phyloP scores from a whole-genome alignment of 2,113 vertebrate genomes.

The Ginglymostoma cirratum region DNA sequence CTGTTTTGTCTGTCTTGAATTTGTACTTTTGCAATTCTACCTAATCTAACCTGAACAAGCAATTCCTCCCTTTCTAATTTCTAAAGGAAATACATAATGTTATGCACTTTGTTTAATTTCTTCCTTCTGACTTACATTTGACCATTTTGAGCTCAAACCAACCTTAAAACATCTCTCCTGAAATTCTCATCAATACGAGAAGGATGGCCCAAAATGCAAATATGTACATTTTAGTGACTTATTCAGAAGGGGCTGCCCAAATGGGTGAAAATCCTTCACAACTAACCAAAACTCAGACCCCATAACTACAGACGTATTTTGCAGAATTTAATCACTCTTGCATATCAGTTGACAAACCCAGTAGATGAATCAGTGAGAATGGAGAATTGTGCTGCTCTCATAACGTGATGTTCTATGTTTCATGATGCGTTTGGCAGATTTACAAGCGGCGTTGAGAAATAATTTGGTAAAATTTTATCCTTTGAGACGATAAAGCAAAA shows the following conservation, averaged over 20 bases:
- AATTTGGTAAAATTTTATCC: background rate
- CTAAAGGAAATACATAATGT: background rate
- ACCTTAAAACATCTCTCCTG: background rate
- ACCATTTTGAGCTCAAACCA: background rate
- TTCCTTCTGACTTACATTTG: background rate
- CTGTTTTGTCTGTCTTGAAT: background rate
- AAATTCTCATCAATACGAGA: background rate
- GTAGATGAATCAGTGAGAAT: background rate
- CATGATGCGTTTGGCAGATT: background rate
- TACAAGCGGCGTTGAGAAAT: background rate
- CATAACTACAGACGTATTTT: background rate
- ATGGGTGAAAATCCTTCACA: background rate
- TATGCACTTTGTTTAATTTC: background rate
- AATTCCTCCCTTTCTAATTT: background rate
- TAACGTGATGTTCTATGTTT: background rate
- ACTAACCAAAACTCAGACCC: background rate
- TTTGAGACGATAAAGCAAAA: background rate
- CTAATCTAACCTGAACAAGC: background rate
- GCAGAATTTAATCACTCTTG: background rate
- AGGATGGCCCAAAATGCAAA: background rate
- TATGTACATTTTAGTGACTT: background rate
- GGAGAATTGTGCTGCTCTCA: background rate
- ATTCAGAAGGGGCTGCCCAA: background rate
- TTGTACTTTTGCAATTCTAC: background rate
- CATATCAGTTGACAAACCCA: background rate